Evolutionary conservation across 2,797 vertebrate species (phyloP), one percentile per base, ranked within the genome.

Genomic region (Loris lydekkerianus): DNA sequence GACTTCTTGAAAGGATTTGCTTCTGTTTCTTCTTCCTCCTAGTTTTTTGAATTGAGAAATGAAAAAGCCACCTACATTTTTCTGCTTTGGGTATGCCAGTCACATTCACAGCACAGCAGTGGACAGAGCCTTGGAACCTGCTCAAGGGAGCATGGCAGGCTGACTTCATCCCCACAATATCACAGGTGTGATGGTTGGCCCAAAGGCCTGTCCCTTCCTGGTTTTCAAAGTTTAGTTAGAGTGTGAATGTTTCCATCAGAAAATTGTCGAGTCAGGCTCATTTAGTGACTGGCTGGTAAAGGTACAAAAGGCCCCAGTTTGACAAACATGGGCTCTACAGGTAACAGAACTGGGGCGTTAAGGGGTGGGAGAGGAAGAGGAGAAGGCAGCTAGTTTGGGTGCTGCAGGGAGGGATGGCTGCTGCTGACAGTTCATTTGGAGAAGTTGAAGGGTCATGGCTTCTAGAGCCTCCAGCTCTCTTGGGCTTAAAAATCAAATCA

Each of bases 401-500:
- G 49, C 65, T 17, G 10, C 7, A 14, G 81, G 81, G 67, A 14
- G 81, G 81, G 67, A 10, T 7, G 65, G 31, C 23, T 46, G 56
- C 21, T 2, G 9, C 40, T 65, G n/a, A 46, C 40, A 67, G 65
- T 43, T 86, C 80, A 43, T 69, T 76, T 90, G 73, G 49, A 83
- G 65, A 88, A 92, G 69, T 76, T 34, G 49, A 94, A 92, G 88
- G 90, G 75, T 65, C 92, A 46, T 6, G 61, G 60, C 61, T 86
- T 72, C 73, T 61, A 40, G 46, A 81, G 29, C 29, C 69, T 83
- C 37, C 61, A 20, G 78, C 49, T 92, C 70, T 73, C 83, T 7
- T 15, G 73, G 76, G 72, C 65, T 92, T 91, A 87, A 92, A 86
- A 91, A 84, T 94, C 76, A 91, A 95, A 86, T 91, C 76, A 60